A percentile compares a stretch with the other conserved stretches of the same genome.
These are phyloP conservation scores for Poeciliopsis prolifica DNA, from an alignment of 2,113 vertebrate species.

Conservation along the genomic window DNA sequence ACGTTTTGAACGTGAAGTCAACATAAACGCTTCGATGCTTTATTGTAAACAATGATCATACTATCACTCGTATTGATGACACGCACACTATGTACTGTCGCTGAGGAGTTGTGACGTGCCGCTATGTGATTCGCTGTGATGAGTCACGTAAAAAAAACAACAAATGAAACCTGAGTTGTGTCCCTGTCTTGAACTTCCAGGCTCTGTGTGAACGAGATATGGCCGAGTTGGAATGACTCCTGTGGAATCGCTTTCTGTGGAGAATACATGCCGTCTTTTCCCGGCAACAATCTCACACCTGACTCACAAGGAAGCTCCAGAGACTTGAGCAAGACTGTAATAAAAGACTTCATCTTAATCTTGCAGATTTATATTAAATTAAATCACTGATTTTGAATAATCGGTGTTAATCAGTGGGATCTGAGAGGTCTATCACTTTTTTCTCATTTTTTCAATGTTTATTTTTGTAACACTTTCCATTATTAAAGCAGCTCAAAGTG, in stretches of 20 bases:
- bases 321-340: not conserved
- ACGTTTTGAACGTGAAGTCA: not conserved
- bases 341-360: too few species aligned
- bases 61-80: not conserved
- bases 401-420: not conserved
- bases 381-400: not conserved
- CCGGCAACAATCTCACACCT: conserved; percentile 9
- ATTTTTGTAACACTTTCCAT: too few species aligned
- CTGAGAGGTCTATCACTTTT: not conserved
- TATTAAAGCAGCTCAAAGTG: too few species aligned
- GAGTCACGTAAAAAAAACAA: conserved; percentile 52
- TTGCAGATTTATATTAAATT: not conserved
- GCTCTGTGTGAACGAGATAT: conserved; percentile 32
- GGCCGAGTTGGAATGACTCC: conserved; percentile 25
- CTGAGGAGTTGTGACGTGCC: conserved; percentile 39
- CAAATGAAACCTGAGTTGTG: conserved; percentile 31
- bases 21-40: not conserved
- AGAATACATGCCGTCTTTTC: conserved; percentile 20
- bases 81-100: conserved; percentile 10
- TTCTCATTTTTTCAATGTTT: too few species aligned
- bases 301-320: not conserved
- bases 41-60: not conserved
- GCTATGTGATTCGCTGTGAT: conserved; percentile 39
- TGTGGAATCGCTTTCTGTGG: conserved; percentile 46
- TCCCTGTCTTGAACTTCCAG: not conserved